Evolutionary conservation across 1,140 invertebrate species (phyloP), one percentile per base, ranked within the genome.

Genomic region (Spodoptera litura): DNA sequence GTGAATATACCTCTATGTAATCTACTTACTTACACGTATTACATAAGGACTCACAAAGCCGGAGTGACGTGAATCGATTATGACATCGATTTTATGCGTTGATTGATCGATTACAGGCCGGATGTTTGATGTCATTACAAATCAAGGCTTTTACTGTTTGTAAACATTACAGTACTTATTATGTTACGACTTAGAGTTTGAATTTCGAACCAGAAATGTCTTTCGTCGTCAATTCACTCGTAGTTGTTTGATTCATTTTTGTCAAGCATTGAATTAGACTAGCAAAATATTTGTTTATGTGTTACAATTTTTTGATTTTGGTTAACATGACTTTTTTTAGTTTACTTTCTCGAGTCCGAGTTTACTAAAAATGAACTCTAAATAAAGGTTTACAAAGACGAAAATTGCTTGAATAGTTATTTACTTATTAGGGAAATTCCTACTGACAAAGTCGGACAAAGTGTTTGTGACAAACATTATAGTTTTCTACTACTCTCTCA

Each of bases 101-200:
- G 56, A 74, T 52, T 61, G 55, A 74, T 61, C 56, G 71, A 59
- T 74, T 59, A 51, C 38, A 2, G 38, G 11, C 38, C 71, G 71
- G 71, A 74, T 59, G 38, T 61, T 61, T 59, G 20, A 20, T 74
- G 71, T 61, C 71, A 74, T 61, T 74, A 74, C 38, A 49, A 64
- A 10, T 61, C 71, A 74, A 74, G 71, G 71, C 71, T 74, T 74
- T 74, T 59, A 61, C 38, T 74, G 71, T 74, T 74, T 74, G 56
- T 74, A 74, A 74, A 74, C 71, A 74, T 61, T 31, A 15, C 8
- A 31, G 11, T 44, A 27, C 51, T 15, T 55, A 53, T 11, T 53
- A 20, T 4, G 13, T 53, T 70, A 13, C 52, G 31, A 71, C 9
- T 59, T 59, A 59, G 0, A 71, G 20, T 10, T 20, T 35, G 20